Evolutionary conservation across 2,888 invertebrate genomes (phyloP).

Genomic region (Anticlea derivata): DNA sequence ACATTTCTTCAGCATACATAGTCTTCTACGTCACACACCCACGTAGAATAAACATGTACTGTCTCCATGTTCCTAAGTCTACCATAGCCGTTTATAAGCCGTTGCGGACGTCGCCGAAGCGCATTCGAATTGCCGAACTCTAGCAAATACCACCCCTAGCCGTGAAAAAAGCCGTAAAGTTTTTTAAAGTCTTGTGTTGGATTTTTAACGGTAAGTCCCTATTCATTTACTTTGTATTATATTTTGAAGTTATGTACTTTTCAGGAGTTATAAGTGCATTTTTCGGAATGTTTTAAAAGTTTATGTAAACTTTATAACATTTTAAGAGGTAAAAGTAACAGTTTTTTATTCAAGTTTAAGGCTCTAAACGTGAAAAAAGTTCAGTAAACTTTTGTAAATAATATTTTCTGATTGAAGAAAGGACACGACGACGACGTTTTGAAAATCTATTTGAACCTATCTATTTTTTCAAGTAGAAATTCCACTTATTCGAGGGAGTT

Average conservation of each 20-base stretch:
- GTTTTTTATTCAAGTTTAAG: too few species aligned
- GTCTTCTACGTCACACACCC: constrained; percentile 52
- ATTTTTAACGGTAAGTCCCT: constrained; percentile 23
- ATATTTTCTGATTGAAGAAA: too few species aligned
- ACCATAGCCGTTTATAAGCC: constrained; percentile 69
- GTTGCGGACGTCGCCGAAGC: constrained; percentile 63
- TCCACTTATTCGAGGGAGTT: too few species aligned
- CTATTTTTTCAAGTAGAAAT: too few species aligned
- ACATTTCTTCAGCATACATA: background rate
- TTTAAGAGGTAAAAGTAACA: too few species aligned
- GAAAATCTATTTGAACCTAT: too few species aligned
- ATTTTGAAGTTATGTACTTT: background rate
- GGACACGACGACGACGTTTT: too few species aligned
- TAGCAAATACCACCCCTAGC: constrained; percentile 19
- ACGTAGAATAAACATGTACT: constrained; percentile 38
- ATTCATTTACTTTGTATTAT: background rate
- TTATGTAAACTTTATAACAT: background rate
- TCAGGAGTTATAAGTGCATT: too few species aligned
- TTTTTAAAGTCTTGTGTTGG: constrained; percentile 22
- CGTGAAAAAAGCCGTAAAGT: constrained; percentile 17
- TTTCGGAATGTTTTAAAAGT: background rate
- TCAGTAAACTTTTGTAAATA: too few species aligned
- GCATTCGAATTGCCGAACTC: constrained; percentile 51
- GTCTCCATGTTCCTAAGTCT: constrained; percentile 51
- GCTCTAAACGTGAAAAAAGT: too few species aligned